phyloP scores from a whole-genome alignment of 2,797 vertebrate genomes.

The Megaceryle alcyon region DNA sequence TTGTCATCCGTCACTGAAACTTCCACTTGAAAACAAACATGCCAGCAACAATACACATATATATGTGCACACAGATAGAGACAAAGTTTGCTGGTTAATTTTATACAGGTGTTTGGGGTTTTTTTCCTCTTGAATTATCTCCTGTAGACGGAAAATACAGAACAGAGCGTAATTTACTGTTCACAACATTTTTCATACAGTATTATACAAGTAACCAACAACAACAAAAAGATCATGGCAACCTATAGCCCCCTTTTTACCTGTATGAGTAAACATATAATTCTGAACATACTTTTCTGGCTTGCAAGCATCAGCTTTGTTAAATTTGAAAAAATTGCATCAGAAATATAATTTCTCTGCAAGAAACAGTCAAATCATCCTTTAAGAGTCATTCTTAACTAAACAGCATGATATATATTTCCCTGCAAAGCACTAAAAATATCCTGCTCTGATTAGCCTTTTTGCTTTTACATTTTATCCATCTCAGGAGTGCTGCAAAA shows the following conservation, averaged over 20 bases:
- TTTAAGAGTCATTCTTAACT: not conserved
- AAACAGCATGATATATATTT: not conserved
- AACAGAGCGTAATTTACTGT: not conserved
- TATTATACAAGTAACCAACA: not conserved
- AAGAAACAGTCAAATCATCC: not conserved
- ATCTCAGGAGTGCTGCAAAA: not conserved
- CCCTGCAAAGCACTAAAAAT: constrained; percentile 2
- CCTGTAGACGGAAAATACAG: not conserved
- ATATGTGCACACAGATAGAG: not conserved
- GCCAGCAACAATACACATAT: not conserved
- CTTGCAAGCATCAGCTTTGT: not conserved
- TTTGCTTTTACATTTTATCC: not conserved
- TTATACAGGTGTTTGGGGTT: not conserved
- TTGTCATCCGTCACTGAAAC: not conserved
- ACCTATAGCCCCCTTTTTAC: not conserved
- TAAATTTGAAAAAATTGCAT: not conserved
- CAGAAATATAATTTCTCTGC: constrained; percentile 4
- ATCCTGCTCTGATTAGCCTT: not conserved
- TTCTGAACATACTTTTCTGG: not conserved
- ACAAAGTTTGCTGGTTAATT: not conserved
- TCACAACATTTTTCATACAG: not conserved
- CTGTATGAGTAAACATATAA: not conserved
- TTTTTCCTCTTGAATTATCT: not conserved
- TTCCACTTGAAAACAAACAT: not conserved
- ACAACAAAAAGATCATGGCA: not conserved